Evolutionary conservation across 2,113 vertebrate genomes (phyloP), one percentile per base, ranked within the genome.

Genomic region (Fukomys damarensis): DNA sequence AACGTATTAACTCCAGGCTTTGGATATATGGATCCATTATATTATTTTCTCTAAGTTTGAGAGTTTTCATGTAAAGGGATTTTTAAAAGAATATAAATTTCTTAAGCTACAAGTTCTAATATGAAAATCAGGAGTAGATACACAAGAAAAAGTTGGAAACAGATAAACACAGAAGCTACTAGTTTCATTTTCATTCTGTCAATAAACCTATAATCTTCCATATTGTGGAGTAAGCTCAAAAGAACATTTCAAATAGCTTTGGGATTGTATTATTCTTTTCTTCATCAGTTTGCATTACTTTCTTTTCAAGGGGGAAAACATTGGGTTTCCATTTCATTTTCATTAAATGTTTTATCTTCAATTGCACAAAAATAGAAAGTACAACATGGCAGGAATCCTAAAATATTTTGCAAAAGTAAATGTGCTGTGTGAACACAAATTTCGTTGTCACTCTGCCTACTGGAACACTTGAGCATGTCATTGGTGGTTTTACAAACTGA

Each of bases 371-470:
- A 94, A 79, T 43, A 22, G 38, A 95, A 97, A 65, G 43, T 46
- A 83, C 96, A 93, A 56, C 26, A 91, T 86, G 82, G 19, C 56
- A 89, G 35, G 38, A 82, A 93, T 24, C 49, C 54, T 94, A 77
- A 91, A 82, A 91, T 89, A 5, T 30, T 70, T 89, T 77, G 38
- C 49, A 88, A 87, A 97, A 95, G 22, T 86, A 86, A 80, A 94
- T 82, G 24, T 95, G 20, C 65, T 96, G 4, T 97, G 12, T 96
- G 80, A 86, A 86, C 4, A 89, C n/a, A 93, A 87, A 56, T 63
- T 54, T 49, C 61, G 80, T 76, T 89, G 72, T 80, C 56, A 26
- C 96, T 96, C 30, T 82, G 70, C 93, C 92, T 88, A 90, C 65
- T 59, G 59, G 70, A 77, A 65, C 32, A 76, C 46, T 35, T 70